phyloP scores from a whole-genome alignment of 2,797 vertebrate genomes.

The Sphenopsis melanotis region DNA sequence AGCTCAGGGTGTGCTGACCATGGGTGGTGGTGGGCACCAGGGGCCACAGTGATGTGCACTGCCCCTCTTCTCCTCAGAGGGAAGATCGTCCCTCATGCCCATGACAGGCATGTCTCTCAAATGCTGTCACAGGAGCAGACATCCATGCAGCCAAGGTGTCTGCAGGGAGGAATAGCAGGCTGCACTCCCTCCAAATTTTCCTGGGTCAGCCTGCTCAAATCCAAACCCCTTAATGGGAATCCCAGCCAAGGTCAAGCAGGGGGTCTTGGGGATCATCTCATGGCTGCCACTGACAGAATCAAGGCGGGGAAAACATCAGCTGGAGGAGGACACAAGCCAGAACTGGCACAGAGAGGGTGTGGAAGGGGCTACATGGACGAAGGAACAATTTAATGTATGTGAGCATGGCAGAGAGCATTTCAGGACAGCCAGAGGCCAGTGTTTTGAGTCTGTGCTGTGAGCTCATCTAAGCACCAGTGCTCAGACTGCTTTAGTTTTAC shows the following conservation, averaged over 20 bases:
- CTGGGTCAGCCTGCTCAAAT: not conserved
- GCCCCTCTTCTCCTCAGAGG: not conserved
- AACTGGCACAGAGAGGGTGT: not conserved
- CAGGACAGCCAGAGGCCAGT: not conserved
- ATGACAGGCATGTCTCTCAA: not conserved
- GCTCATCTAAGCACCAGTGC: not conserved
- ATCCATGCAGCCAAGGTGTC: not conserved
- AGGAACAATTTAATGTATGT: not conserved
- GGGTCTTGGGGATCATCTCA: rapidly evolving
- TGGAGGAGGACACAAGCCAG: not conserved
- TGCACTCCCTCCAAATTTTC: not conserved
- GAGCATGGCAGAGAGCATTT: not conserved
- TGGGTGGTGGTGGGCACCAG: not conserved
- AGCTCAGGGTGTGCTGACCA: not conserved
- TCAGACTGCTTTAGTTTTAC: not conserved
- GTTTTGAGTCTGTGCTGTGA: not conserved
- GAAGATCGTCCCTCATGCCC: not conserved
- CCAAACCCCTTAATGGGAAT: not conserved
- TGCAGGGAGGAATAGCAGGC: not conserved
- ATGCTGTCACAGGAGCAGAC: not conserved
- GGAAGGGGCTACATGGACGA: not conserved
- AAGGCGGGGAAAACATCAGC: not conserved
- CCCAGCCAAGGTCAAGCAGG: not conserved
- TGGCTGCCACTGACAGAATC: not conserved
- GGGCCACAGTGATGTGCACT: not conserved